Evolutionary conservation across 2,888 invertebrate genomes (phyloP).

Genomic region (Cheilosia soror): DNA sequence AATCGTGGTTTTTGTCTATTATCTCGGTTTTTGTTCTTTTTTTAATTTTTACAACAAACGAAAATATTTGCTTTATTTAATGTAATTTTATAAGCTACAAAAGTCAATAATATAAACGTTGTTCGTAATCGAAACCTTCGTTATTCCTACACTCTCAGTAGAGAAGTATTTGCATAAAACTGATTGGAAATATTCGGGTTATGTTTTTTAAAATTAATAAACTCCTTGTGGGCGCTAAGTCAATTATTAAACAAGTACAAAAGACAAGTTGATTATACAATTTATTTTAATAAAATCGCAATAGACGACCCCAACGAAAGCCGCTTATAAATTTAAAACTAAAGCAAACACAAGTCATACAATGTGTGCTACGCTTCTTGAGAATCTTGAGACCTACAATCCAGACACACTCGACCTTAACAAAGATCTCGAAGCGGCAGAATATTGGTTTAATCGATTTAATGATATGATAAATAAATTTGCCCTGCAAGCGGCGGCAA

Average conservation of each 20-base stretch:
- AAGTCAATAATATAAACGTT: slow-evolving; percentile 25
- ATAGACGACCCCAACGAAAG: not conserved
- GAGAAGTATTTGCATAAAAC: slow-evolving; percentile 3
- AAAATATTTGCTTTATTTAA: slow-evolving; percentile 44
- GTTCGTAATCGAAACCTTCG: not conserved
- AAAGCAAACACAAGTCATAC: slow-evolving; percentile 80
- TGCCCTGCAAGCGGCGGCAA: slow-evolving; percentile 91
- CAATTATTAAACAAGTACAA: slow-evolving; percentile 70
- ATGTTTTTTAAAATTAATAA: slow-evolving; percentile 51
- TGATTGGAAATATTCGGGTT: slow-evolving; percentile 34
- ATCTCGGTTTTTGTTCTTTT: slow-evolving; percentile 61
- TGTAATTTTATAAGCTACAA: slow-evolving; percentile 12
- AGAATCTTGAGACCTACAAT: slow-evolving; percentile 91
- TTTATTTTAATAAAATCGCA: slow-evolving; percentile 19
- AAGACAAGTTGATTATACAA: slow-evolving; percentile 39
- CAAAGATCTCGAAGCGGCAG: slow-evolving; percentile 92
- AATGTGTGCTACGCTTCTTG: slow-evolving; percentile 89
- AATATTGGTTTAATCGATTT: slow-evolving; percentile 97
- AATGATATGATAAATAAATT: slow-evolving; percentile 94
- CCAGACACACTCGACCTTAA: slow-evolving; percentile 97
- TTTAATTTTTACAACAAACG: slow-evolving; percentile 42
- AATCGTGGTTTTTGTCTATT: slow-evolving; percentile 47
- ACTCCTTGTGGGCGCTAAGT: slow-evolving; percentile 32
- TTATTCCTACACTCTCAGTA: not conserved
- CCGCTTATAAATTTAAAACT: not conserved